These are phyloP conservation scores for Campopleginae sp. DNA, from an alignment of 2,888 invertebrate genomes.

Conservation along the genomic window DNA sequence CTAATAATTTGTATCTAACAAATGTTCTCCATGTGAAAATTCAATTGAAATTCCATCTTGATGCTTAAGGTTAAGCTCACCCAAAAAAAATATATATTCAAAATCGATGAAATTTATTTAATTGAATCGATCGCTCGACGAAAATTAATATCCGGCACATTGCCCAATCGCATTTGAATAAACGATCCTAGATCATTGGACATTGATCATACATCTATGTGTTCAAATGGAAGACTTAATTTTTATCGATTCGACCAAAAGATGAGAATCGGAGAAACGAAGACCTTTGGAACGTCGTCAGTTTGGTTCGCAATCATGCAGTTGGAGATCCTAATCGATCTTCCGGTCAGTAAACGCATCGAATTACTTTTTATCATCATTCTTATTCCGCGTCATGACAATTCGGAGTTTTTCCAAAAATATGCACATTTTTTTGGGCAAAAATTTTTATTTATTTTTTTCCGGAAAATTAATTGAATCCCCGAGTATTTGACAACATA, in stretches of 20 bases:
- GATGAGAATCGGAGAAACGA: conserved; percentile 41
- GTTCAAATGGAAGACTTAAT: background rate
- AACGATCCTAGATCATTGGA: conserved; percentile 21
- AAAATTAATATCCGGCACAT: conserved; percentile 27
- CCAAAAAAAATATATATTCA: too few species aligned
- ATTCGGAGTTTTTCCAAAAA: background rate
- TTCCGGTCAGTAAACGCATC: background rate
- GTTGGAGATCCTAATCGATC: conserved; percentile 36
- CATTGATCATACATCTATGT: conserved; percentile 4
- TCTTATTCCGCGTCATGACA: background rate
- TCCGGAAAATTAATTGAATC: background rate
- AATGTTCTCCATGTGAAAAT: too few species aligned
- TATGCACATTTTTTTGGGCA: background rate
- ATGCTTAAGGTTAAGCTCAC: too few species aligned
- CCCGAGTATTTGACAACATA: background rate
- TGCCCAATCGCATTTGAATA: conserved; percentile 36
- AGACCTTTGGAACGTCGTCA: conserved; percentile 44
- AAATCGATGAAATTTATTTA: conserved; percentile 19
- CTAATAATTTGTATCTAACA: background rate
- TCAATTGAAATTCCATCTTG: too few species aligned
- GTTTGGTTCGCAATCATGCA: conserved; percentile 15
- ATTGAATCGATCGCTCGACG: conserved; percentile 35
- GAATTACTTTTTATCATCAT: background rate
- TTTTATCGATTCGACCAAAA: conserved; percentile 22
- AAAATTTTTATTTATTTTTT: background rate